Base-by-base conservation (phyloP, 2,113 vertebrate species). In the Eretmochelys imbricata region DNA sequence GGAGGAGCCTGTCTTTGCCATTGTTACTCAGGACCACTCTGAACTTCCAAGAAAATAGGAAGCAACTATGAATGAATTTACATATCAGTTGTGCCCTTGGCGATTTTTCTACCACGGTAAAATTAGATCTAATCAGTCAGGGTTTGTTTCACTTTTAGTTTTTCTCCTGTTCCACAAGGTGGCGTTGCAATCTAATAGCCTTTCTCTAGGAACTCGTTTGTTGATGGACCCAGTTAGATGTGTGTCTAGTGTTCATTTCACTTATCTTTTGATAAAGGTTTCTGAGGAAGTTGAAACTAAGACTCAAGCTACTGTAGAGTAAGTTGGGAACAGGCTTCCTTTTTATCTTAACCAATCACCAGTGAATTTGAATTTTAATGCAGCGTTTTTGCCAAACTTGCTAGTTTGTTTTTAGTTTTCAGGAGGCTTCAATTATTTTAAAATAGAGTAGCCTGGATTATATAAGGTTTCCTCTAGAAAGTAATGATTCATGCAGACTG, bases 141-240 rank as follows among this genome's bases (percentile, higher is more conserved):
- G 84, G 72, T 31, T 86, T 57, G 76, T 14, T 16, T 80, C 31
- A 0, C 0, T 31, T 14, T 89, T 53, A 46, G 8, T 0, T 97
- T 89, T 96, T 57, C 87, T 94, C 11, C 89, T 83, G 2, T 59
- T 96, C 96, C 97, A 97, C 95, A 96, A 97, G 98, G 88, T 97
- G 96, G 97, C 86, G 92, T 94, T 96, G 95, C 96, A 96, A 89
- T 94, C 92, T 76, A 84, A 84, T 62, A 27, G 3, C 91, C 95
- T 94, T 88, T 78, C 79, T 48, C 38, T 48, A 5, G 0, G 82
- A 92, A 31, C 46, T 53, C 42, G 48, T 48, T 48, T 1, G 6
- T 27, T 27, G 42, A 29, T 48, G 42, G 69, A 59, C 55, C 92
- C 93, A 89, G 93, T 86, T 93, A 5, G 35, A 10, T 46, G 35